Conservation (phyloP, 1,140 invertebrate genomes). For the Pseudomyrmex flavicornis region DNA sequence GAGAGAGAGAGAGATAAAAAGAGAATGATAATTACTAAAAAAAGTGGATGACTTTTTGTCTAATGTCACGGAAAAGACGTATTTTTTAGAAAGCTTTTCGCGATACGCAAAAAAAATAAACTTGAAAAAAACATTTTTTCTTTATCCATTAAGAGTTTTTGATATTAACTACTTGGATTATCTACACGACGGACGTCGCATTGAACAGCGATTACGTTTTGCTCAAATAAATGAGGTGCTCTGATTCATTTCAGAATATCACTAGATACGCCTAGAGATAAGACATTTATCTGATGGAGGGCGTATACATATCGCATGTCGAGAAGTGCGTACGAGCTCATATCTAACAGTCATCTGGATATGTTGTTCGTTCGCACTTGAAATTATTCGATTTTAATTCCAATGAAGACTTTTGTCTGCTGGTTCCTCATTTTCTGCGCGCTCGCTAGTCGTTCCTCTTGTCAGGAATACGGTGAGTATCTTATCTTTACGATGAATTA, state of each 20-base stretch:
- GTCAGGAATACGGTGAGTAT: constrained; percentile 50
- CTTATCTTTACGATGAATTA: background rate
- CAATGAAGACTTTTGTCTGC: constrained; percentile 26
- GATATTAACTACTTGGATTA: background rate
- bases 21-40: no score
- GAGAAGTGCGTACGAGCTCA: background rate
- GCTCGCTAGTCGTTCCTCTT: background rate
- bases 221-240: constrained; percentile 3
- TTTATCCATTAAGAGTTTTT: no score
- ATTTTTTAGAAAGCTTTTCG: no score
- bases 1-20: no score
- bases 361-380: background rate
- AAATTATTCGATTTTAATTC: background rate
- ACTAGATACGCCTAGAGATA: constrained; percentile 63
- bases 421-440: background rate
- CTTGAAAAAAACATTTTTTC: background rate
- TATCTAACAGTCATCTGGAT: constrained; percentile 29
- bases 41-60: no score
- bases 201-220: background rate
- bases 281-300: constrained; percentile 59
- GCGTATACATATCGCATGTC: constrained; percentile 4
- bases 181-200: background rate
- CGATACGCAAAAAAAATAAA: no score
- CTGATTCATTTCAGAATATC: constrained; percentile 62
- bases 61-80: no score